phyloP scores from a whole-genome alignment of 2,888 invertebrate species.

The Dicyrtoma fusca region DNA sequence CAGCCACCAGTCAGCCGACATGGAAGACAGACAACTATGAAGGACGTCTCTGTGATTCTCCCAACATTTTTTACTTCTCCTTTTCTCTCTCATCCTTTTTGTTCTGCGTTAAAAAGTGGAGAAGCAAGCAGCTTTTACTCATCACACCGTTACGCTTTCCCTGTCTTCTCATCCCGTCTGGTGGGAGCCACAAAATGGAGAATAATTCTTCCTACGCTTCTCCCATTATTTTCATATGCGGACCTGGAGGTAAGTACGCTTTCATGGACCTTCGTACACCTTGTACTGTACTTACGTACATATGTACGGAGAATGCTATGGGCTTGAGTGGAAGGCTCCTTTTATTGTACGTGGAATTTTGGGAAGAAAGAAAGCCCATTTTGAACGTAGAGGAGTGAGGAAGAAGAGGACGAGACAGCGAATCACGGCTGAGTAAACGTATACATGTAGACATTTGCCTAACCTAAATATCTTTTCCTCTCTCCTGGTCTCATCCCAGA shows the following conservation, averaged over 20 bases:
- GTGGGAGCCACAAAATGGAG: background rate
- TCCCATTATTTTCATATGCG: too few relatives aligned
- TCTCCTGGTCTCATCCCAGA: background rate
- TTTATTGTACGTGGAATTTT: too few relatives aligned
- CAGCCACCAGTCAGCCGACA: background rate
- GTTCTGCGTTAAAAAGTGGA: background rate
- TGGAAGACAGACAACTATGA: background rate
- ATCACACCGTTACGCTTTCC: background rate
- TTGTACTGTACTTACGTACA: too few relatives aligned
- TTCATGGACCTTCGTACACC: too few relatives aligned
- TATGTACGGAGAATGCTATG: too few relatives aligned
- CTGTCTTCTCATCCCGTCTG: background rate
- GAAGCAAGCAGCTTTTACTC: constrained; percentile 16
- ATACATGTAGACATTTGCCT: constrained; percentile 5
- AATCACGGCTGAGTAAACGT: background rate
- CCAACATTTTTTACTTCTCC: constrained; percentile 24
- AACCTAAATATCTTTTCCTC: background rate
- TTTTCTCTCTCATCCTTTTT: constrained; percentile 26
- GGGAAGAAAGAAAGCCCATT: too few relatives aligned
- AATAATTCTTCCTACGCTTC: too few relatives aligned
- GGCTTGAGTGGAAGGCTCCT: too few relatives aligned
- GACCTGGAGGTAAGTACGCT: too few relatives aligned
- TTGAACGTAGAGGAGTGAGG: background rate
- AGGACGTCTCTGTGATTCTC: background rate
- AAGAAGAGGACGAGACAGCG: constrained; percentile 4